These are phyloP conservation scores for Brachyopa scutellaris DNA, from an alignment of 2,888 invertebrate species.

Conservation along the genomic window DNA sequence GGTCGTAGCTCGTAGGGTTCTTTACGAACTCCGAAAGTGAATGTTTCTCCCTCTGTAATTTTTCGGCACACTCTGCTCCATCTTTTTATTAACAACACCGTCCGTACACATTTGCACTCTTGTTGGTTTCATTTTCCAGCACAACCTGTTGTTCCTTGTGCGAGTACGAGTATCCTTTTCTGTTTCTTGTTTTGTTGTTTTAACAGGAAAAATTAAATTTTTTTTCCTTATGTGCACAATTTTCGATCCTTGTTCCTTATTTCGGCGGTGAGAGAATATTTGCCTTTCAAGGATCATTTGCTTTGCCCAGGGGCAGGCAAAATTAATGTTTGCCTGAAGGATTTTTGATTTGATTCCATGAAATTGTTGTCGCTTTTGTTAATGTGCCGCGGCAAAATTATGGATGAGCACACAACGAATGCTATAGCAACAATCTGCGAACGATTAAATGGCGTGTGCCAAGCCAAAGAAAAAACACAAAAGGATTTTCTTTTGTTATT, in stretches of 20 bases:
- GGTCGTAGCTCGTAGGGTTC: neutral
- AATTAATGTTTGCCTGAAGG: constrained; percentile 59
- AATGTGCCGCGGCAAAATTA: constrained; percentile 4
- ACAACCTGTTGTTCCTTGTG: constrained; percentile 48
- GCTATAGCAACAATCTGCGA: constrained; percentile 51
- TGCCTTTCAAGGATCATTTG: constrained; percentile 55
- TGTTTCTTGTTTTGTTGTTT: constrained; percentile 15
- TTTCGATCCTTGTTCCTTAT: constrained; percentile 14
- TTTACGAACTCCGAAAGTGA: constrained; percentile 18
- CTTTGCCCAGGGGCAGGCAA: neutral
- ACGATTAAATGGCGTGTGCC: constrained; percentile 64
- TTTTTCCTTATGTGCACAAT: constrained; percentile 7
- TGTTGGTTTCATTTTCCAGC: neutral
- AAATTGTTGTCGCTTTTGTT: constrained; percentile 55
- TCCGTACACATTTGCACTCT: constrained; percentile 17
- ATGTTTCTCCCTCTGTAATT: constrained; percentile 16
- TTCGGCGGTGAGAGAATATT: constrained; percentile 2
- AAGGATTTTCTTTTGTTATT: constrained; percentile 46
- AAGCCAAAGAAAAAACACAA: constrained; percentile 1
- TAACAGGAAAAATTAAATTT: constrained; percentile 13
- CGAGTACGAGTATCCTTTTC: constrained; percentile 35
- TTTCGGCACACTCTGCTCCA: too few relatives aligned
- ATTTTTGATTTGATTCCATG: constrained; percentile 59
- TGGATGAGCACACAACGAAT: constrained; percentile 8
- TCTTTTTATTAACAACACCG: constrained; percentile 13